Percentiles rank a stretch among this genome's conserved stretches.
Evolutionary conservation across 2,797 vertebrate genomes (phyloP).

Genomic region (Enteromius anoplus): DNA sequence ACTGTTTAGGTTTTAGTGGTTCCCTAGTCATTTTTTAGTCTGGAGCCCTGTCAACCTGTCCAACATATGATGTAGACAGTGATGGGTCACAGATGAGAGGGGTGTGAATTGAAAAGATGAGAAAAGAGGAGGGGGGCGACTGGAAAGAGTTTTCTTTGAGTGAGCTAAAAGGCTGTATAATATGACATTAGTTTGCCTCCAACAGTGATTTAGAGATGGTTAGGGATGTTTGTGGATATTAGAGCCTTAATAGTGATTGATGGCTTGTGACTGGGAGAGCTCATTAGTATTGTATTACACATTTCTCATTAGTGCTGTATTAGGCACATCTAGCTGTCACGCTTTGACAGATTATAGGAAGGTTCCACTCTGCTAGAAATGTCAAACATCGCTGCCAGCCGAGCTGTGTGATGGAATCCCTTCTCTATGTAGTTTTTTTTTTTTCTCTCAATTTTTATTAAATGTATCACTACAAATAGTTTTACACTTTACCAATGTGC

Average conservation of each 20-base stretch:
- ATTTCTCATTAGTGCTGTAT: conserved; percentile 54
- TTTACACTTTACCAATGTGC: not conserved
- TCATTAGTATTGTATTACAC: conserved; percentile 58
- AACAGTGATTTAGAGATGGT: conserved; percentile 21
- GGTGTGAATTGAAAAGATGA: not conserved
- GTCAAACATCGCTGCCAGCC: not conserved
- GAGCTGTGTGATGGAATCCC: conserved; percentile 2
- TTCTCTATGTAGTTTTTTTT: not conserved
- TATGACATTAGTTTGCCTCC: conserved; percentile 14
- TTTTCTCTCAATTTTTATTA: not conserved
- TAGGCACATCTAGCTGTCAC: conserved; percentile 53
- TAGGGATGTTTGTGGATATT: conserved; percentile 27
- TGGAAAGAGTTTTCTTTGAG: not conserved
- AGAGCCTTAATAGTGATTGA: conserved; percentile 47
- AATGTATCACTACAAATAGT: not conserved
- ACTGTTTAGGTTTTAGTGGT: not conserved
- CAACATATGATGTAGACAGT: not conserved
- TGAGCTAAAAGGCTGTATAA: not conserved
- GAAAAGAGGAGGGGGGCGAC: not conserved
- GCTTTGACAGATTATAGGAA: conserved; percentile 47
- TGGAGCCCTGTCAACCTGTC: not conserved
- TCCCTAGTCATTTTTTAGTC: not conserved
- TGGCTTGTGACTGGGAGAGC: conserved; percentile 56
- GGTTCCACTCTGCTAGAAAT: conserved; percentile 54
- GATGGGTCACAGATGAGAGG: conserved; percentile 19